Conservation (phyloP, 2,113 vertebrate species). For the Paralichthys olivaceus region DNA sequence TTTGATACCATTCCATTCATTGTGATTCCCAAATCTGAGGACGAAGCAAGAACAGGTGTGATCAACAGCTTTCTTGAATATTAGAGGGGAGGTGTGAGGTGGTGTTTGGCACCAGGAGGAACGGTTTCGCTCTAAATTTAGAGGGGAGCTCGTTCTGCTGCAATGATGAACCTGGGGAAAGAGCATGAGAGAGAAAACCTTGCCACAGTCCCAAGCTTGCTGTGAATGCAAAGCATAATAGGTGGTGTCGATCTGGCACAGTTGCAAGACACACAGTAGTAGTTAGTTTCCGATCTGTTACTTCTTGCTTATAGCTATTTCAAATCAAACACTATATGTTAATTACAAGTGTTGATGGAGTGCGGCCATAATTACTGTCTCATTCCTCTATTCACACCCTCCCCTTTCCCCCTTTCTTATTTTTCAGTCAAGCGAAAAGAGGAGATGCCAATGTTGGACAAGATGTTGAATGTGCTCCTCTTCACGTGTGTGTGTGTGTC, state of each 20-base stretch:
- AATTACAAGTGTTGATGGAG: neutral
- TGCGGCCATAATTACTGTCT: conserved; percentile 14
- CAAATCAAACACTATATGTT: conserved; percentile 17
- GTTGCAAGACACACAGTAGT: neutral
- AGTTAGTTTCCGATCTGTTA: neutral
- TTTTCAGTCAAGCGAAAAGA: conserved; percentile 36
- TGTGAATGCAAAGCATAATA: neutral
- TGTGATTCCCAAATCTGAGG: conserved; percentile 65
- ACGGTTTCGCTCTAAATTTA: conserved; percentile 45
- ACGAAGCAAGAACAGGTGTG: conserved; percentile 73
- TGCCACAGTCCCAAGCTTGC: neutral
- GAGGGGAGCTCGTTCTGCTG: conserved; percentile 46
- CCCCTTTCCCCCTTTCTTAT: neutral
- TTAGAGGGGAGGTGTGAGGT: conserved; percentile 41
- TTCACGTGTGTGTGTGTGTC: conserved; percentile 38
- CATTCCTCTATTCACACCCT: neutral
- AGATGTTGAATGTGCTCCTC: conserved; percentile 51
- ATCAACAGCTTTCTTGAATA: conserved; percentile 74
- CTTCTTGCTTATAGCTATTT: conserved; percentile 4
- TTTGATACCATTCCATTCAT: conserved; percentile 71
- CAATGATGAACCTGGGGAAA: conserved; percentile 61
- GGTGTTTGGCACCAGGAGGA: conserved; percentile 40
- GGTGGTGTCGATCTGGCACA: neutral
- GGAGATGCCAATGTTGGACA: conserved; percentile 46
- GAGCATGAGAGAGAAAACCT: conserved; percentile 15